Percentiles rank a stretch among this genome's conserved stretches.
phyloP scores from a whole-genome alignment of 2,113 vertebrate genomes.

The Hylia prasina region DNA sequence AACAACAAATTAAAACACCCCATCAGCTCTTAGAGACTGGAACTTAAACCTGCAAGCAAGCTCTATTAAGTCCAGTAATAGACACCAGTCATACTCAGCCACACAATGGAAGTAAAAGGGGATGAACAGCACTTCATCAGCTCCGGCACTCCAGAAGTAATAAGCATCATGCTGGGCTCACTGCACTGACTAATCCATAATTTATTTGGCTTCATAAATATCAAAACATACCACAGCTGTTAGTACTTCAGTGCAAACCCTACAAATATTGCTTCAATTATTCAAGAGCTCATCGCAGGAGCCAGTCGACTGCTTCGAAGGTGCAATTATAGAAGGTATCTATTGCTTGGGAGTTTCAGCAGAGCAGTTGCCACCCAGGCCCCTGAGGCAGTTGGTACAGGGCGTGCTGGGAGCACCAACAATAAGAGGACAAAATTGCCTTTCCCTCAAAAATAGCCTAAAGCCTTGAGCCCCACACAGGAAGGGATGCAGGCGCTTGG shows the following conservation, averaged over 20 bases:
- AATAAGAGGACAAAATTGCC: not conserved
- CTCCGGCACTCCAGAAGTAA: not conserved
- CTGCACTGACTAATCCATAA: constrained; percentile 50
- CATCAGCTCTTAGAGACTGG: not conserved
- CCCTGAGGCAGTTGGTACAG: not conserved
- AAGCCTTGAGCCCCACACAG: not conserved
- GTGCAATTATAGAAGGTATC: constrained; percentile 12
- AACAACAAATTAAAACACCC: constrained; percentile 26
- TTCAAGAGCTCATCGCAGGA: constrained; percentile 1
- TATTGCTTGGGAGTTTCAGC: not conserved
- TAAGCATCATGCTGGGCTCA: constrained; percentile 49
- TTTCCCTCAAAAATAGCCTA: not conserved
- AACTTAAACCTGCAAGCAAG: constrained; percentile 36
- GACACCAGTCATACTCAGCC: constrained; percentile 8
- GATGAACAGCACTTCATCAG: not conserved
- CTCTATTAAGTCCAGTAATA: constrained; percentile 54
- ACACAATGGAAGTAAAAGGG: not conserved
- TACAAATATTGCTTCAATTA: constrained; percentile 60
- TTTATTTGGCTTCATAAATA: constrained; percentile 61
- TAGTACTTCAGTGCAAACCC: constrained; percentile 40
- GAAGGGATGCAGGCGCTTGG: not conserved
- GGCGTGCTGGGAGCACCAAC: not conserved
- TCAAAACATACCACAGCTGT: constrained; percentile 59
- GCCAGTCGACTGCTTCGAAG: not conserved
- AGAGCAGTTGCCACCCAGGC: not conserved